Conservation (phyloP, 2,113 vertebrate genomes). For the rabbit (Oryctolagus cuniculus) region mOryCun1.1 NC_091440.1:117906001-117906500, state of each 20-base stretch:
- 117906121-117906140: neutral
- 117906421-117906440: neutral
- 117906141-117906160: neutral
- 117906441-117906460: neutral
- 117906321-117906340: neutral
- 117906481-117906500: too few relatives aligned
- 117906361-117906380: neutral
- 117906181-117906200: neutral
- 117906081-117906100: neutral
- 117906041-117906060: conserved; percentile 11
- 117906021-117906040: too few relatives aligned
- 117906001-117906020: too few relatives aligned
- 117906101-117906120: neutral
- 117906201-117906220: neutral
- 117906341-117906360: neutral
- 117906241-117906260: neutral
- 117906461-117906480: too few relatives aligned
- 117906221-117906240: too few relatives aligned
- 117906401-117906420: neutral
- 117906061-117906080: neutral
- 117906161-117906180: neutral
- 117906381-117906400: neutral
- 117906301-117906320: neutral
- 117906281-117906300: neutral
- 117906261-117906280: neutral